A percentile compares a stretch with the other conserved stretches of the same genome.
These are phyloP conservation scores for Drosophila leontia DNA, from an alignment of 1,140 invertebrate species.

Conservation along the genomic window DNA sequence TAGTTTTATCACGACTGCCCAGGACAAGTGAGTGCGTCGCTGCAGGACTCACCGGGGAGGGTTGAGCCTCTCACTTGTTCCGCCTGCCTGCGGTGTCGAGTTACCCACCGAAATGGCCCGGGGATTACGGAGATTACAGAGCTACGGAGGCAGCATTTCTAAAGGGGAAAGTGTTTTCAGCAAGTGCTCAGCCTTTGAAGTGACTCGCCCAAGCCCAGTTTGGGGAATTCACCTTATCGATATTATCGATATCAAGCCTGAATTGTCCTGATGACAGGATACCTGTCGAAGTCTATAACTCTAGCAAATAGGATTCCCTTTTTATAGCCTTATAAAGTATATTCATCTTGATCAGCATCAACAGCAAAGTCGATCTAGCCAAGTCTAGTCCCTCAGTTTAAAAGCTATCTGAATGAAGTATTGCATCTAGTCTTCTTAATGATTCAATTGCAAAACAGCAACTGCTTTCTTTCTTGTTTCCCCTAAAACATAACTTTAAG, in stretches of 20 bases:
- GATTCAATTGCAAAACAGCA: no score
- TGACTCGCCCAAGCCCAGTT: neutral
- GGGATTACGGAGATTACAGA: slow-evolving; percentile 7
- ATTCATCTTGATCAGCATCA: no score
- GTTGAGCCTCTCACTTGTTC: slow-evolving; percentile 10
- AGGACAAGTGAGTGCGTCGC: slow-evolving; percentile 64
- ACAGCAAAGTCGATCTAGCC: no score
- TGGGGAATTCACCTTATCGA: slow-evolving; percentile 7
- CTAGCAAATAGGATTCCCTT: no score
- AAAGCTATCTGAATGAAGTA: no score
- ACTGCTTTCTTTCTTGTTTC: no score
- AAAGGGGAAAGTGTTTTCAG: neutral
- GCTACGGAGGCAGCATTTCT: neutral
- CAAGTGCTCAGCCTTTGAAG: slow-evolving; percentile 25
- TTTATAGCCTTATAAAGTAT: no score
- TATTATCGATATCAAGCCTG: neutral
- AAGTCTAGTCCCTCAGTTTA: no score
- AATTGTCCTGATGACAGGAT: neutral
- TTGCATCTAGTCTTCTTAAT: no score
- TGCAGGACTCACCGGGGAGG: slow-evolving; percentile 44
- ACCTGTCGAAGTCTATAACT: neutral
- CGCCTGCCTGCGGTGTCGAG: slow-evolving; percentile 27
- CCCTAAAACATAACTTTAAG: no score
- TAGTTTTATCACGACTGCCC: slow-evolving; percentile 83
- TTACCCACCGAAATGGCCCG: slow-evolving; percentile 19